phyloP scores from a whole-genome alignment of 2,888 invertebrate species.

The Drosophila rubida region DNA sequence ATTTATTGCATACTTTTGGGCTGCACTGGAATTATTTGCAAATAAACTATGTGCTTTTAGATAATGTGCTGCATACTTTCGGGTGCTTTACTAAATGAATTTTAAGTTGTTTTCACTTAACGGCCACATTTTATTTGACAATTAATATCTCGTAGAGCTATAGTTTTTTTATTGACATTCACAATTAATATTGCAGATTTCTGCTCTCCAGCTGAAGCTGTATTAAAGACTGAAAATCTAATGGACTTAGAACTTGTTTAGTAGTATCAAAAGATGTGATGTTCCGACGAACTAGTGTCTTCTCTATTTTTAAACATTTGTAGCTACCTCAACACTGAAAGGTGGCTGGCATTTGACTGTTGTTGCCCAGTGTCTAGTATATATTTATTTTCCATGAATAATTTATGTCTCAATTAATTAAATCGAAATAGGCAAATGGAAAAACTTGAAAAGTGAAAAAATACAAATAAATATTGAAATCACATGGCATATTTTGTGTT shows the following conservation, averaged over 20 bases:
- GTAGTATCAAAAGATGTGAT: no score
- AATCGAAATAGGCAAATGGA: slow-evolving; percentile 54
- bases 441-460: slow-evolving; percentile 23
- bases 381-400: slow-evolving; percentile 48
- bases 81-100: not conserved
- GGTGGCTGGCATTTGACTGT: slow-evolving; percentile 1
- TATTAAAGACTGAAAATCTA: no score
- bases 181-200: no score
- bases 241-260: not conserved
- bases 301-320: slow-evolving; percentile 26
- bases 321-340: not conserved
- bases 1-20: slow-evolving; percentile 28
- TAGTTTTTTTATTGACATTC: no score
- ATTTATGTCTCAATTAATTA: slow-evolving; percentile 74
- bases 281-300: not conserved
- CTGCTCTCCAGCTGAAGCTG: no score
- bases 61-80: slow-evolving; percentile 23
- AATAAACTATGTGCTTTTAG: rapidly evolving
- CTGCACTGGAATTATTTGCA: not conserved
- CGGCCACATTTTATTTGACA: no score
- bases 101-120: no score
- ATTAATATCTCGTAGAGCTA: no score
- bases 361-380: slow-evolving; percentile 39
- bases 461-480: slow-evolving; percentile 24
- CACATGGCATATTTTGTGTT: slow-evolving; percentile 55